Evolutionary conservation across 2,113 vertebrate species (phyloP).

Genomic region (Hemiscyllium ocellatum): DNA sequence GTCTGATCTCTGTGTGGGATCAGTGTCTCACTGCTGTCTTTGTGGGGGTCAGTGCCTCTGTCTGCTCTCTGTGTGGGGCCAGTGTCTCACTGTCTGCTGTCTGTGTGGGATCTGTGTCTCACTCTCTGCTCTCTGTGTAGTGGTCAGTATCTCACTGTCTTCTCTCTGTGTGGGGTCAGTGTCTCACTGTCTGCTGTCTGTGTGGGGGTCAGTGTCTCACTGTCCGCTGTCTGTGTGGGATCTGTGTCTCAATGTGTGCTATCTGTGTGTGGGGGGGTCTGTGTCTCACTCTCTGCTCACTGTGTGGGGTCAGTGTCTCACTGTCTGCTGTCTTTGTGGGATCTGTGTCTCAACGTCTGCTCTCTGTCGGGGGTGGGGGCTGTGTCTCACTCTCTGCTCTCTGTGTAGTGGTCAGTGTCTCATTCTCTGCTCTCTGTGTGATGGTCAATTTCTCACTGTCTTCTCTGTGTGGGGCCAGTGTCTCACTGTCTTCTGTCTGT

Average conservation of each 20-base stretch:
- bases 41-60: too few relatives aligned
- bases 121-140: background rate
- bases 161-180: too few relatives aligned
- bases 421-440: background rate
- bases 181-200: background rate
- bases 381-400: too few relatives aligned
- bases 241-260: background rate
- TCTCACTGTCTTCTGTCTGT: background rate
- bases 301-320: too few relatives aligned
- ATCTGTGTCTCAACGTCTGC: background rate
- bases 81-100: background rate
- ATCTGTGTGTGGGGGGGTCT: background rate
- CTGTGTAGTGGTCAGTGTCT: too few relatives aligned
- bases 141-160: too few relatives aligned
- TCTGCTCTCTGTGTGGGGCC: background rate
- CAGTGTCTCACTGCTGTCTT: background rate
- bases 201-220: background rate
- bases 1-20: too few relatives aligned
- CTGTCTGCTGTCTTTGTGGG: too few relatives aligned
- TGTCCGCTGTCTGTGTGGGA: too few relatives aligned
- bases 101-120: background rate
- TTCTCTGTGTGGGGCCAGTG: background rate
- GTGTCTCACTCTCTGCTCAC: background rate
- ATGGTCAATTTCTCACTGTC: background rate
- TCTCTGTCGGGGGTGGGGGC: background rate